These are phyloP conservation scores for Pangasius djambal DNA, from an alignment of 2,797 vertebrate genomes.

Conservation along the genomic window DNA sequence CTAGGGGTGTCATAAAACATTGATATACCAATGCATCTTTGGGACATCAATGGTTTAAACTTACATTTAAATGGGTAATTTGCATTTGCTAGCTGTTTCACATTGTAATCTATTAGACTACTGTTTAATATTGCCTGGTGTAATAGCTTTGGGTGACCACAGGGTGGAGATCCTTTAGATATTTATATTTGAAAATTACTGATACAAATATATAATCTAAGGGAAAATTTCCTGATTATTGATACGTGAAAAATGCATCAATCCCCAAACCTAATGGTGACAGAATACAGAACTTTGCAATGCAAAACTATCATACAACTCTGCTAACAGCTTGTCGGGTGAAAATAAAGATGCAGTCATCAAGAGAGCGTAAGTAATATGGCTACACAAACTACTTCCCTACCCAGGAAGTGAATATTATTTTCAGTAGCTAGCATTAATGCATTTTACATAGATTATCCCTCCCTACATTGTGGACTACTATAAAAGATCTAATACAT, in stretches of 20 bases:
- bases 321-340: background rate
- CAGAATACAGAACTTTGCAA: background rate
- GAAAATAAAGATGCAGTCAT: background rate
- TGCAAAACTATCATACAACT: background rate
- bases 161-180: background rate
- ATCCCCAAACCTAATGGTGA: background rate
- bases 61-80: background rate
- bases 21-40: background rate
- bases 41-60: background rate
- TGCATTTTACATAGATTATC: background rate
- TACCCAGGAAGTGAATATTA: background rate
- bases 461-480: background rate
- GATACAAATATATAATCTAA: background rate
- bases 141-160: slow-evolving; percentile 1
- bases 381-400: background rate
- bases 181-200: background rate
- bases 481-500: background rate
- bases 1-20: background rate
- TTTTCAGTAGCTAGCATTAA: background rate
- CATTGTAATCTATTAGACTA: background rate
- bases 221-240: background rate
- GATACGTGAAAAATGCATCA: background rate
- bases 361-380: background rate
- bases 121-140: no score
- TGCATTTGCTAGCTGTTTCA: background rate